These are phyloP conservation scores for Zelleria hepariella DNA, from an alignment of 2,888 invertebrate genomes.

Conservation along the genomic window DNA sequence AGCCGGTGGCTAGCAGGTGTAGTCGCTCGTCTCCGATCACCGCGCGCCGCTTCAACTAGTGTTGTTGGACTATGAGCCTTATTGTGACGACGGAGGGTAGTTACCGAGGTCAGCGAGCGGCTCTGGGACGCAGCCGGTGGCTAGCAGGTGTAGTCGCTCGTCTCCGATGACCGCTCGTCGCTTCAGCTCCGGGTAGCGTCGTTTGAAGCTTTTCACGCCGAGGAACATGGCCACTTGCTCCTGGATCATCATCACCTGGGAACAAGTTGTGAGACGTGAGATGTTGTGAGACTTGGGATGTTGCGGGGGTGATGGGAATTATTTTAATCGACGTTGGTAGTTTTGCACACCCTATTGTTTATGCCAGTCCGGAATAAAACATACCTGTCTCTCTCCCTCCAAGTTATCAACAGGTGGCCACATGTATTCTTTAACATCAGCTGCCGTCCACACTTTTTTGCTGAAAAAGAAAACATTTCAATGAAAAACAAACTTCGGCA, in stretches of 20 bases:
- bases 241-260: slow-evolving; percentile 93
- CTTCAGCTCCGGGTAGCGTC: slow-evolving; percentile 92
- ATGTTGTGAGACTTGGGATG: no score
- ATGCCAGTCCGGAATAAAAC: background rate
- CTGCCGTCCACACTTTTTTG: slow-evolving; percentile 80
- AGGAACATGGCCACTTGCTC: slow-evolving; percentile 97
- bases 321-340: no score
- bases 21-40: slow-evolving; percentile 90
- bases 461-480: slow-evolving; percentile 24
- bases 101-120: slow-evolving; percentile 93
- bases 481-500: background rate
- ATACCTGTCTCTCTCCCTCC: slow-evolving; percentile 48
- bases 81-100: no score
- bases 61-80: no score
- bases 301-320: no score
- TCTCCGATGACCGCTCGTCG: slow-evolving; percentile 85
- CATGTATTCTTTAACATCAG: slow-evolving; percentile 93
- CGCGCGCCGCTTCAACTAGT: slow-evolving; percentile 83
- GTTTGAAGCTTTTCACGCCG: slow-evolving; percentile 95
- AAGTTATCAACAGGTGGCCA: slow-evolving; percentile 80
- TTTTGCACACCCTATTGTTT: background rate
- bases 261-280: slow-evolving; percentile 9
- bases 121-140: slow-evolving; percentile 87
- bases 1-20: no score
- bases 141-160: slow-evolving; percentile 90